Evolutionary conservation across 2,888 invertebrate genomes (phyloP), one percentile per base, ranked within the genome.

Genomic region (Muschampia plurimacula): DNA sequence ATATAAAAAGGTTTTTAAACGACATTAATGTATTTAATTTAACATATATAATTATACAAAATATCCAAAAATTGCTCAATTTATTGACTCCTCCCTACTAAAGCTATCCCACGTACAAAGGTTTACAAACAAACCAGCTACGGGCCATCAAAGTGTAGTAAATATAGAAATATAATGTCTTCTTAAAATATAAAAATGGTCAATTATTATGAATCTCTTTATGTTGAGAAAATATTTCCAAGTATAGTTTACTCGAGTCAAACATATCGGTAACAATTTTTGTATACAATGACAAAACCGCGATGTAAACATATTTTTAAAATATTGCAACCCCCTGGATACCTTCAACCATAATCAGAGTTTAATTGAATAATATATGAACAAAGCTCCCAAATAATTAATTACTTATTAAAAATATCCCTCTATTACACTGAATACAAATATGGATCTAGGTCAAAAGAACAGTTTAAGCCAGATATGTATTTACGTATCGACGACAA

Each of bases 1-100:
- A 36, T 64, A 62, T 46, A 69, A 69, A 69, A 55, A 13, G 22
- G n/a, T 62, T 62, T 62, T 49, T 32, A 66, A 67, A 67, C 39
- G 13, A 12, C 13, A 32, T 49, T 28, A 49, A 49, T 32, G n/a
- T 66, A 9, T 66, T 44, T 10, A 52, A 9, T 66, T 44, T 10
- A 52, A 28, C 39, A 44, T 44, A 55, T 55, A 28, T 62, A 60
- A 52, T 52, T 28, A 52, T 15, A 15, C 36, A 36, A 52, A 66
- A 55, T n/a, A 10, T 46, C 49, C 49, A 65, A 32, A 46, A 49
- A 64, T 6, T 57, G 0, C 57, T 57, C 28, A 57, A 55, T 22
- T 22, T 8, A n/a, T 15, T 52, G 52, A n/a, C 28, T 8, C 12
- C 57, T 28, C 28, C 0, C 60, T n/a, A 8, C 28, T 28, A 57